Evolutionary conservation across 2,888 invertebrate genomes (phyloP).

Genomic region (Eristalis intricaria): DNA sequence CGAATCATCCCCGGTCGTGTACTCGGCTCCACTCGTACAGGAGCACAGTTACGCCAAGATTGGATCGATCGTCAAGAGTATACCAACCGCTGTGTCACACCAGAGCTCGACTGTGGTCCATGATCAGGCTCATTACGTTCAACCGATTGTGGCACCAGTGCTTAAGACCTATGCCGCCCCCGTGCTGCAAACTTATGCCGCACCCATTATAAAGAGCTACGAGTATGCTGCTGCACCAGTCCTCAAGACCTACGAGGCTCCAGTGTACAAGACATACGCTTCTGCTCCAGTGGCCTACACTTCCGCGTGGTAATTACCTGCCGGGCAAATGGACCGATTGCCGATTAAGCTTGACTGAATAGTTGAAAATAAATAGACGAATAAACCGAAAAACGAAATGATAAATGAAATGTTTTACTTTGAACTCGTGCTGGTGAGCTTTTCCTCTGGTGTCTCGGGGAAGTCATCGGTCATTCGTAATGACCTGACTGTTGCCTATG

Average conservation of each 20-base stretch:
- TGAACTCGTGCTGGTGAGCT: not conserved
- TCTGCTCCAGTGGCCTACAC: slow-evolving; percentile 35
- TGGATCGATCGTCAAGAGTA: slow-evolving; percentile 76
- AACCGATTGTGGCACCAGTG: slow-evolving; percentile 76
- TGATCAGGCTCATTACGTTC: slow-evolving; percentile 77
- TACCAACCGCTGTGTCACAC: slow-evolving; percentile 82
- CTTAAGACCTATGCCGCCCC: slow-evolving; percentile 74
- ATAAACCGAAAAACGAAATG: not conserved
- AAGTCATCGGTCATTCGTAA: too few relatives aligned
- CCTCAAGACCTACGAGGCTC: slow-evolving; percentile 25
- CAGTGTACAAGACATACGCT: slow-evolving; percentile 55
- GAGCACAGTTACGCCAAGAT: slow-evolving; percentile 77
- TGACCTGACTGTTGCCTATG: too few relatives aligned
- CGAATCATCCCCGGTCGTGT: slow-evolving; percentile 72
- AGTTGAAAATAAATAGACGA: not conserved
- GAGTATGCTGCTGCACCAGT: slow-evolving; percentile 39
- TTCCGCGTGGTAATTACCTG: slow-evolving; percentile 40
- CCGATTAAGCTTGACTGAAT: slow-evolving; percentile 15
- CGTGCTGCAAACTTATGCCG: slow-evolving; percentile 36
- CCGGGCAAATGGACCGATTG: slow-evolving; percentile 31
- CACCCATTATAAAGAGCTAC: slow-evolving; percentile 40
- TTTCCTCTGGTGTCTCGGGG: not conserved
- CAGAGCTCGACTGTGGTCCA: slow-evolving; percentile 83
- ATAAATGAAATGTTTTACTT: not conserved
- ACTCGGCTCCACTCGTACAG: slow-evolving; percentile 77